A percentile compares a stretch with the other conserved stretches of the same genome.
phyloP scores from a whole-genome alignment of 2,888 invertebrate species.

The Candidula unifasciata region DNA sequence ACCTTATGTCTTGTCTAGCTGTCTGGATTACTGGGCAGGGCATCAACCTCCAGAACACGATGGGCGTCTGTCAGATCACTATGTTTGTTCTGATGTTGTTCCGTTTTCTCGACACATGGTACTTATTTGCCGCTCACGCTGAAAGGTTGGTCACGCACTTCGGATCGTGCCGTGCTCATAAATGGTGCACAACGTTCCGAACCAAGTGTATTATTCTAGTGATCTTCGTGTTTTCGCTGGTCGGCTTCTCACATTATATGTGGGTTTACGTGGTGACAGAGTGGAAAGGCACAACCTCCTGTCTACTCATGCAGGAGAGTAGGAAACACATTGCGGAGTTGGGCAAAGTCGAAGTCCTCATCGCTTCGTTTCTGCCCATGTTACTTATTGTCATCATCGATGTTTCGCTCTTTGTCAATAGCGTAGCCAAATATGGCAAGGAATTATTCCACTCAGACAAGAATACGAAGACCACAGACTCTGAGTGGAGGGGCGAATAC shows the following conservation, averaged over 20 bases:
- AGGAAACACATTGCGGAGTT: slow-evolving; percentile 60
- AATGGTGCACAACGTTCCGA: slow-evolving; percentile 57
- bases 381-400: slow-evolving; percentile 53
- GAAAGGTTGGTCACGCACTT: slow-evolving; percentile 54
- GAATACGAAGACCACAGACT: background rate
- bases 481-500: slow-evolving; percentile 30
- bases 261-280: slow-evolving; percentile 55
- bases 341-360: slow-evolving; percentile 65
- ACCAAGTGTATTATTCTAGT: slow-evolving; percentile 59
- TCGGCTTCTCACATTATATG: slow-evolving; percentile 56
- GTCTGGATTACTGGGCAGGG: slow-evolving; percentile 53
- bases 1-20: slow-evolving; percentile 49
- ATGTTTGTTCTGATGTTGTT: slow-evolving; percentile 52
- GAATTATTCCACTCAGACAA: background rate
- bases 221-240: slow-evolving; percentile 56
- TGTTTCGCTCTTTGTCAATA: slow-evolving; percentile 37
- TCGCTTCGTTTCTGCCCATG: slow-evolving; percentile 62
- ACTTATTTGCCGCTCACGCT: slow-evolving; percentile 55
- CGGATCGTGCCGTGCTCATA: slow-evolving; percentile 48
- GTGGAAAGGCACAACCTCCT: slow-evolving; percentile 47
- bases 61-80: slow-evolving; percentile 58
- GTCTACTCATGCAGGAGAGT: slow-evolving; percentile 64
- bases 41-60: slow-evolving; percentile 53
- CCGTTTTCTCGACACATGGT: slow-evolving; percentile 57
- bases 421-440: slow-evolving; percentile 2